Evolutionary conservation across 2,113 vertebrate genomes (phyloP), one percentile per base, ranked within the genome.

Genomic region (Serinus canaria): DNA sequence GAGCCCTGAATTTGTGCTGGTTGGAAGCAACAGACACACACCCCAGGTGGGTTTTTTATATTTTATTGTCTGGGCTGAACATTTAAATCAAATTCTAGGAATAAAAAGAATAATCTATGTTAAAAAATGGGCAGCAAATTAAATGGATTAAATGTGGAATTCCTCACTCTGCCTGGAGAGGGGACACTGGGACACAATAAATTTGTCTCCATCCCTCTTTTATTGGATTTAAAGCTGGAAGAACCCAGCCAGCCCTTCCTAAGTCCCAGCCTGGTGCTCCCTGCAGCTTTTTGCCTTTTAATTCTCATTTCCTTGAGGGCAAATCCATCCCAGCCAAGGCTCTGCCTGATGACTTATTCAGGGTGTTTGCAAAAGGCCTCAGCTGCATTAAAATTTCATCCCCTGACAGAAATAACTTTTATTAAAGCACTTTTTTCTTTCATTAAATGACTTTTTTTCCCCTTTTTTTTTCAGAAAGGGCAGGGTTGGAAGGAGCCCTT

Each of bases 351-450:
- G 66, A 89, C 53, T 95, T 90, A 80, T 88, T 76, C 84, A 77
- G 69, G 60, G 39, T 88, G 93, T 89, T 96, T 97, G 93, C 95
- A 91, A 67, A 70, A 92, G 47, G 73, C 76, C 39, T 58, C 74
- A 84, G 69, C 79, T 81, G 49, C 64, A 44, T 63, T 59, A 47
- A 72, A 59, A 79, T 53, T 60, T 85, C 82, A 79, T 68, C 49
- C 39, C 62, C 53, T 2, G 9, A 53, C 74, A 90, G 64, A 74
- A 94, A 91, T 89, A 87, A 55, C 55, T 70, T 87, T 90, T 76
- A 78, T 83, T 91, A 83, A 95, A 84, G 70, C 13, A 58, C 23
- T 67, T 60, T 39, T 15, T 5, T 7, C 5, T 6, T 8, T 7
- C 19, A 23, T 35, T 37, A 37, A 72, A 72, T 30, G 0, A 33